A percentile compares a stretch with the other conserved stretches of the same genome.
Evolutionary conservation across 2,888 invertebrate species (phyloP).

Genomic region (Hypselothyrea guttata): DNA sequence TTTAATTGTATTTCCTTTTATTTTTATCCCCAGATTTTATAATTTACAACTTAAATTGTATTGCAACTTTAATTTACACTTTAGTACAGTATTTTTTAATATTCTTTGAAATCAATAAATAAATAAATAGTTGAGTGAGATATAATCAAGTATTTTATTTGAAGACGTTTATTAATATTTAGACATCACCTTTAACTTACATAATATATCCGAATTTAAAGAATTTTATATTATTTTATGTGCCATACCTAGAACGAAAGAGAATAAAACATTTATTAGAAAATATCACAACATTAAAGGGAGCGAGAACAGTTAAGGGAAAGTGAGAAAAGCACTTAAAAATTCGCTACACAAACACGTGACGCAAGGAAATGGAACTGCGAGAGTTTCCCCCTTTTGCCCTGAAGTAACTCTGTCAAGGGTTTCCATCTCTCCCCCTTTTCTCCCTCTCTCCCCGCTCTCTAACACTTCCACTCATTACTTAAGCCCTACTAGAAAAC

Average conservation of each 20-base stretch:
- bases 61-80: no score
- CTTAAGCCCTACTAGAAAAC: neutral
- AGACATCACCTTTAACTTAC: slow-evolving; percentile 7
- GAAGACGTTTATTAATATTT: no score
- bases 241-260: slow-evolving; percentile 53
- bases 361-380: slow-evolving; percentile 60
- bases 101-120: no score
- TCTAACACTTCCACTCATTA: slow-evolving; percentile 15
- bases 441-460: neutral
- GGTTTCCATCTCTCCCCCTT: neutral
- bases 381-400: slow-evolving; percentile 17
- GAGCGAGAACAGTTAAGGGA: slow-evolving; percentile 19
- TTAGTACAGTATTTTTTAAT: no score
- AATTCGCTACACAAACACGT: slow-evolving; percentile 72
- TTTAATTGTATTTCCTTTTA: no score
- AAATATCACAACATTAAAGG: neutral
- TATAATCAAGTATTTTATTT: no score
- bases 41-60: no score
- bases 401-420: neutral
- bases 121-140: no score
- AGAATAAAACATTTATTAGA: slow-evolving; percentile 28
- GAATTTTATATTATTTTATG: neutral
- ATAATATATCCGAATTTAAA: neutral
- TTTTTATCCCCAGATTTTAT: no score
- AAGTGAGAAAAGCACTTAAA: slow-evolving; percentile 56